Conservation (phyloP, 2,797 vertebrate species). For the Momotus momota region DNA sequence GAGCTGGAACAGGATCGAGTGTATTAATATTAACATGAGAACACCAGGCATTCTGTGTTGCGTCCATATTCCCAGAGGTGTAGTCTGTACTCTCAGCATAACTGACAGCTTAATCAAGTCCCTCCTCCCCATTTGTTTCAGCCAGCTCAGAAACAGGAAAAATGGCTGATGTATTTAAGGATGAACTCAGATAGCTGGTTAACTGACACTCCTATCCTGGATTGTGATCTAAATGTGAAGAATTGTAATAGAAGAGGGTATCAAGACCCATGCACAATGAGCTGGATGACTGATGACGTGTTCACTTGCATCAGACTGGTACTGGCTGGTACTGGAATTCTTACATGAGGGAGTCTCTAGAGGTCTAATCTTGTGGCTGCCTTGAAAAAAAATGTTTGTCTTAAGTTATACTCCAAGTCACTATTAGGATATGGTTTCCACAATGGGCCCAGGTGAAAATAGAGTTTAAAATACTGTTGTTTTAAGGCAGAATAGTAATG, state of each 20-base stretch:
- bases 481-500: background rate
- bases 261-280: background rate
- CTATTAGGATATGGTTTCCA: background rate
- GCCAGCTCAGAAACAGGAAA: background rate
- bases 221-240: background rate
- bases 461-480: background rate
- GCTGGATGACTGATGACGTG: background rate
- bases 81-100: background rate
- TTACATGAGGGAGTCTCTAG: background rate
- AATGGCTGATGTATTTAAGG: background rate
- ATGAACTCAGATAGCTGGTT: background rate
- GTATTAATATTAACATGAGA: constrained; percentile 55
- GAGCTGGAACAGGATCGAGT: background rate
- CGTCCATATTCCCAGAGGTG: constrained; percentile 6
- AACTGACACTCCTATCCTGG: background rate
- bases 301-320: background rate
- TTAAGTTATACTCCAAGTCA: background rate
- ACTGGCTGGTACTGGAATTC: background rate
- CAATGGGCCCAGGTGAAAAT: background rate
- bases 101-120: background rate
- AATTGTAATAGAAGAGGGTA: background rate
- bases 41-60: background rate
- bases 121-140: background rate
- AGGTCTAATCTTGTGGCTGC: background rate
- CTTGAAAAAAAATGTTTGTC: background rate